Conservation (phyloP, 2,113 vertebrate species). For the Rostratula benghalensis region DNA sequence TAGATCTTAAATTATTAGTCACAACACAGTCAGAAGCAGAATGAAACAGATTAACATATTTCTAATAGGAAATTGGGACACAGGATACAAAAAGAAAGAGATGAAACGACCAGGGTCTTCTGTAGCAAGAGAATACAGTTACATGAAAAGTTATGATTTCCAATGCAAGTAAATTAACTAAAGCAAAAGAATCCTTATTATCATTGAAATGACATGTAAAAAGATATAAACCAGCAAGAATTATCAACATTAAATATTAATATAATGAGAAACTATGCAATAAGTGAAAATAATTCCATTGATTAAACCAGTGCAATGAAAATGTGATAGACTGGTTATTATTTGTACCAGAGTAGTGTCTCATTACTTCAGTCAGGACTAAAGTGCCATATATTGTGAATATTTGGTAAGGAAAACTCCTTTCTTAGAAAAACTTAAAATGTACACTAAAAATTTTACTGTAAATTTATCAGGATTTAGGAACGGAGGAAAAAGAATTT, state of each 20-base stretch:
- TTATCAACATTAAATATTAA: neutral
- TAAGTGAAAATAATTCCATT: neutral
- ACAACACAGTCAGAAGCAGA: slow-evolving; percentile 38
- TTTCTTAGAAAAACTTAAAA: neutral
- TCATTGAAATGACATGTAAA: neutral
- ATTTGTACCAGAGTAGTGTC: neutral
- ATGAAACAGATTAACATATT: neutral
- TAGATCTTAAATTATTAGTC: slow-evolving; percentile 65
- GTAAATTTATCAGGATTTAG: neutral
- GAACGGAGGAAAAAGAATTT: neutral
- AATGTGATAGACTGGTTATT: neutral
- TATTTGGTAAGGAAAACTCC: neutral
- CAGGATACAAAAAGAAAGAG: neutral
- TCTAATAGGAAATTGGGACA: slow-evolving; percentile 45
- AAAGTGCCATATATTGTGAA: neutral
- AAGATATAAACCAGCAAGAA: slow-evolving; percentile 7
- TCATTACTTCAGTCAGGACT: neutral
- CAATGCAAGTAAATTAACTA: neutral
- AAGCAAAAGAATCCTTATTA: neutral
- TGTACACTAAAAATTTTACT: neutral
- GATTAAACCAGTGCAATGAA: neutral
- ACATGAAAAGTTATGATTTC: neutral
- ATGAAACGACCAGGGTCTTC: neutral
- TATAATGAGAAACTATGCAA: neutral
- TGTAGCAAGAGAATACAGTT: neutral